phyloP scores from a whole-genome alignment of 2,113 vertebrate species.

The Platichthys flesus region DNA sequence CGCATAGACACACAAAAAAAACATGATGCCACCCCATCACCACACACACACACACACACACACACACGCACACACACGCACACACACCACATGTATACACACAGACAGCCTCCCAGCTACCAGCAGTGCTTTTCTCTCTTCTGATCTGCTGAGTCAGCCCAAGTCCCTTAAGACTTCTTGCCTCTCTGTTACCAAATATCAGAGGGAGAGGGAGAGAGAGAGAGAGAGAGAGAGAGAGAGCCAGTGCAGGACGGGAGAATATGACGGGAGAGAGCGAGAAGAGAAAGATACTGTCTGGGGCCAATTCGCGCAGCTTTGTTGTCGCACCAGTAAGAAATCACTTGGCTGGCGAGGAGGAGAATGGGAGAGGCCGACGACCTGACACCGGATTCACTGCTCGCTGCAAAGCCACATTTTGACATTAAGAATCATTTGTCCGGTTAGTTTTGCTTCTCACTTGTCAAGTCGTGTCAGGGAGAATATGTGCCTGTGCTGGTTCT shows the following conservation, averaged over 20 bases:
- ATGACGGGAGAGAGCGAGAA: slow-evolving; percentile 26
- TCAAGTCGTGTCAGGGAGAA: not conserved
- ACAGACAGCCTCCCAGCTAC: slow-evolving; percentile 55
- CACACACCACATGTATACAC: slow-evolving; percentile 32
- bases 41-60: slow-evolving; percentile 19
- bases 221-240: not conserved
- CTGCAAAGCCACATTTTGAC: slow-evolving; percentile 20
- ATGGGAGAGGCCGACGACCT: slow-evolving; percentile 48
- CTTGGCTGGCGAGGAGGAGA: slow-evolving; percentile 43
- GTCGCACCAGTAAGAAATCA: slow-evolving; percentile 52
- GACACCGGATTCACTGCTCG: slow-evolving; percentile 20
- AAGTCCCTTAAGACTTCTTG: slow-evolving; percentile 63
- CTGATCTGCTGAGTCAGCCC: slow-evolving; percentile 77
- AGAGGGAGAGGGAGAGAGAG: slow-evolving; percentile 28
- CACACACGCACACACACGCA: not conserved
- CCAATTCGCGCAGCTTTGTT: slow-evolving; percentile 61
- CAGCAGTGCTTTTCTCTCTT: slow-evolving; percentile 50
- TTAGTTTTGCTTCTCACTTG: slow-evolving; percentile 38
- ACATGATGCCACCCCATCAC: slow-evolving; percentile 27
- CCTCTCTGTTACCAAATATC: slow-evolving; percentile 53
- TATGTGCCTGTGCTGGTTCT: not conserved
- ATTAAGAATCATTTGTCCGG: slow-evolving; percentile 35
- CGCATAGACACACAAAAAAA: slow-evolving; percentile 33
- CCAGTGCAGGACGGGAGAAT: slow-evolving; percentile 27
- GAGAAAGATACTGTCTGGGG: slow-evolving; percentile 41